Base-by-base conservation (phyloP, 1,140 invertebrate species). In the Drosophila ercepeae region DNA sequence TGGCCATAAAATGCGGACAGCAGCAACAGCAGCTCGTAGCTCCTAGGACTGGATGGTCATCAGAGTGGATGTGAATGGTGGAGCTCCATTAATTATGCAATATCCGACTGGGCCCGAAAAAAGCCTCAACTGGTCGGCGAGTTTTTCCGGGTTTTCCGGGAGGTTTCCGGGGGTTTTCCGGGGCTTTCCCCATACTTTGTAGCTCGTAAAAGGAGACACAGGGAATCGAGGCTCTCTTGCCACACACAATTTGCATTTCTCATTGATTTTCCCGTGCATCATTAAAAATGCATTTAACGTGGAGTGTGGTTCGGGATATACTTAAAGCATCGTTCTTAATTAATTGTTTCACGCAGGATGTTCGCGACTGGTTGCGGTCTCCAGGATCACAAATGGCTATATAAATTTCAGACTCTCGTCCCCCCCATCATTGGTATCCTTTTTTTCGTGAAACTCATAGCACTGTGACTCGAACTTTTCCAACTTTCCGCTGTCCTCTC, bases 281-380 rank as follows among this genome's bases (percentile, higher is more conserved):
- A 88, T 84, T 81, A 81, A 84, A 84, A 73, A 77, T 84, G 76
- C 81, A 84, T 86, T 84, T 84, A 78, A 82, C 74, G 48, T 34
- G 48, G 34, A 50, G n/a, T 18, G 2, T 29, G 23, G 14, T 18
- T 32, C 59, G 53, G 29, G 13, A 65, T 41, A 64, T 19, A 64
- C 59, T 53, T 75, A 49, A 67, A 57, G 60, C 58, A 73, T 75
- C 73, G 76, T 84, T 75, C 75, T 75, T 72, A 81, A 69, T 86
- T 76, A 86, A 84, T 86, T 78, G 75, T 45, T 84, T 73, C 41
- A 46, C 65, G 73, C 19, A 42, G 64, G 36, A 68, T 70, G 57
- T 21, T 29, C 16, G 63, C 55, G 16, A 61, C 41, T 46, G 57
- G 19, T 63, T 84, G 81, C 61, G 81, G 79, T 68, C 34, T 46